A percentile compares a stretch with the other conserved stretches of the same genome.
phyloP scores from a whole-genome alignment of 2,888 invertebrate species.

The Plagodis dolabraria region DNA sequence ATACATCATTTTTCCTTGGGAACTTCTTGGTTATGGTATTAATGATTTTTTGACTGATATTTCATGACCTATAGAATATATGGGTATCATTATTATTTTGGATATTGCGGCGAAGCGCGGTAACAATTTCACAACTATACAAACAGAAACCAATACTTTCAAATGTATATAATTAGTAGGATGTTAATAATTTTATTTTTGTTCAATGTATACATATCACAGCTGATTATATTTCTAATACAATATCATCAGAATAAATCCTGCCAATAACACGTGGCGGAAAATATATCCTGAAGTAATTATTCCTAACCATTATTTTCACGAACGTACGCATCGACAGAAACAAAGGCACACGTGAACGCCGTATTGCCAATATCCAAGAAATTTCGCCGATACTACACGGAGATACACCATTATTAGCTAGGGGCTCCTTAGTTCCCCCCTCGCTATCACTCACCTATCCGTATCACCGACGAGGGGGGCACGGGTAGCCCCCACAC shows the following conservation, averaged over 20 bases:
- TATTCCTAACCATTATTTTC: constrained; percentile 26
- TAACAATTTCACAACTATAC: too few relatives aligned
- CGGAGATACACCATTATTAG: constrained; percentile 80
- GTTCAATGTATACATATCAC: too few relatives aligned
- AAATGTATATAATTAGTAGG: too few relatives aligned
- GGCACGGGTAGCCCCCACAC: constrained; percentile 58
- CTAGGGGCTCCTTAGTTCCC: constrained; percentile 74
- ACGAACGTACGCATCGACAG: constrained; percentile 59
- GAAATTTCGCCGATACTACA: constrained; percentile 78
- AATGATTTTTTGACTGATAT: too few relatives aligned
- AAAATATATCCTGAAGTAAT: constrained; percentile 30
- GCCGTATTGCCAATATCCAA: constrained; percentile 82
- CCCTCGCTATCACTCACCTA: constrained; percentile 83
- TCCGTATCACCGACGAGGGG: constrained; percentile 71
- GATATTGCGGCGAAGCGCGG: too few relatives aligned
- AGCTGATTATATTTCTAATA: constrained; percentile 4
- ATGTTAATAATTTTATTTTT: too few relatives aligned
- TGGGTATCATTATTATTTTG: too few relatives aligned
- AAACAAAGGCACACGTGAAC: constrained; percentile 79
- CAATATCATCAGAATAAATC: constrained; percentile 18
- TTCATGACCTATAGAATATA: too few relatives aligned
- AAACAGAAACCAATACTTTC: too few relatives aligned
- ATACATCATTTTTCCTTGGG: too few relatives aligned
- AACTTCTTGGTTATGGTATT: too few relatives aligned
- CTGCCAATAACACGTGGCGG: constrained; percentile 35